A percentile compares a stretch with the other conserved stretches of the same genome.
Conservation (phyloP, 2,797 vertebrate species). For the Enteromius paludinosus region DNA sequence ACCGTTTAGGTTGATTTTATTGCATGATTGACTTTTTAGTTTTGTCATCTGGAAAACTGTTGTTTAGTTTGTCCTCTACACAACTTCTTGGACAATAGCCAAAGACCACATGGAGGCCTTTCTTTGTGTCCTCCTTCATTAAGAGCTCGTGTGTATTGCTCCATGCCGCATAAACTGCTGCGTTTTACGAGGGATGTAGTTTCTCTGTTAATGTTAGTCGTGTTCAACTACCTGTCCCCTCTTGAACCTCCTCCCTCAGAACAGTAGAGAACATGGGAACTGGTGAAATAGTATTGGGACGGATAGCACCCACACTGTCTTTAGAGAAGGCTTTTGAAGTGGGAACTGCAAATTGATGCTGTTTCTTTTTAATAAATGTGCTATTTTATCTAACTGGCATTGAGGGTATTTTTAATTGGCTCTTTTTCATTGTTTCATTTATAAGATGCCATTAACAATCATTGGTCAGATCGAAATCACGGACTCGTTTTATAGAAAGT, state of each 20-base stretch:
- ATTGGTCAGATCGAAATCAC: background rate
- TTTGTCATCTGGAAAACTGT: slow-evolving; percentile 21
- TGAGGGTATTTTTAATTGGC: slow-evolving; percentile 6
- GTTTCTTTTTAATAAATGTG: slow-evolving; percentile 87
- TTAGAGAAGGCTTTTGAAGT: slow-evolving; percentile 62
- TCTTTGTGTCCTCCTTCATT: slow-evolving; percentile 48
- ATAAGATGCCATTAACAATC: background rate
- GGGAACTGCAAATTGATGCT: slow-evolving; percentile 76
- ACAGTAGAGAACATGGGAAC: slow-evolving; percentile 61
- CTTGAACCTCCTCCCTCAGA: slow-evolving; percentile 52
- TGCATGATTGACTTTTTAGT: slow-evolving; percentile 57
- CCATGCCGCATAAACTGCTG: slow-evolving; percentile 17
- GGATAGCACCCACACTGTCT: slow-evolving; percentile 60
- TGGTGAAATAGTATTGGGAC: slow-evolving; percentile 56
- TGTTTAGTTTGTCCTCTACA: slow-evolving; percentile 36
- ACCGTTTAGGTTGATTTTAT: slow-evolving; percentile 46
- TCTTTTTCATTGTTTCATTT: slow-evolving; percentile 7
- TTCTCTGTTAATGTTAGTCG: slow-evolving; percentile 36
- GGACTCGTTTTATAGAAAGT: background rate
- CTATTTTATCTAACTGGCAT: slow-evolving; percentile 81
- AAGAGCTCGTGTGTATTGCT: slow-evolving; percentile 37
- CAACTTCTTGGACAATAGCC: slow-evolving; percentile 65
- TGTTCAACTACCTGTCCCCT: slow-evolving; percentile 45
- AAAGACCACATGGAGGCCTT: slow-evolving; percentile 67
- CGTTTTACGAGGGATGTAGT: slow-evolving; percentile 22